Evolutionary conservation across 2,113 vertebrate species (phyloP).

Genomic region (Tapirus terrestris): DNA sequence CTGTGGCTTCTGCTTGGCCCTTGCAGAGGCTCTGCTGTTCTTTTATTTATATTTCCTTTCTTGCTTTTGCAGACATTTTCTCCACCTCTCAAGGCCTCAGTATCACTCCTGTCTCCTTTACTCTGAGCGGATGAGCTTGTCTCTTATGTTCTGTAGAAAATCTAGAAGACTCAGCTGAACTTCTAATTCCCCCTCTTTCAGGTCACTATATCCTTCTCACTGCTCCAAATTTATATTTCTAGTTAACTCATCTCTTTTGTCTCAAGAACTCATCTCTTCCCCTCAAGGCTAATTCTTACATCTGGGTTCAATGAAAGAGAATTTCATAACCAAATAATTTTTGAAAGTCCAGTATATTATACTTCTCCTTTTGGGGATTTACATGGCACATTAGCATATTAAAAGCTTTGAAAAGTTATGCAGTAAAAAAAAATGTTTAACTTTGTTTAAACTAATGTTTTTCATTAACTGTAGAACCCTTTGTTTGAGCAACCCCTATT

Average conservation of each 20-base stretch:
- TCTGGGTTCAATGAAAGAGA: conserved; percentile 28
- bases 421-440: conserved; percentile 25
- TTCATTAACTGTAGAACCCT: conserved; percentile 40
- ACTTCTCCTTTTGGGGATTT: conserved; percentile 1
- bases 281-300: conserved; percentile 23
- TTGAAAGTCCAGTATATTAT: background rate
- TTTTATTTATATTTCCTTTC: background rate
- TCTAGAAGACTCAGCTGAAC: conserved; percentile 9
- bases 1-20: background rate
- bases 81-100: background rate
- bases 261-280: background rate
- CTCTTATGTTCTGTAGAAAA: background rate
- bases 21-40: background rate
- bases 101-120: background rate
- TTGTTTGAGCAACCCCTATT: background rate
- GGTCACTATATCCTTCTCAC: background rate
- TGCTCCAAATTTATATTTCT: conserved; percentile 11
- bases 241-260: background rate
- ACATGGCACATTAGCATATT: conserved; percentile 16
- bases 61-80: background rate
- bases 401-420: conserved; percentile 44
- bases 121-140: background rate
- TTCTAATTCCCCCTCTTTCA: background rate
- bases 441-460: conserved; percentile 37
- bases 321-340: conserved; percentile 2